Evolutionary conservation across 1,140 invertebrate genomes (phyloP).

Genomic region (Lasioglossum albipes): DNA sequence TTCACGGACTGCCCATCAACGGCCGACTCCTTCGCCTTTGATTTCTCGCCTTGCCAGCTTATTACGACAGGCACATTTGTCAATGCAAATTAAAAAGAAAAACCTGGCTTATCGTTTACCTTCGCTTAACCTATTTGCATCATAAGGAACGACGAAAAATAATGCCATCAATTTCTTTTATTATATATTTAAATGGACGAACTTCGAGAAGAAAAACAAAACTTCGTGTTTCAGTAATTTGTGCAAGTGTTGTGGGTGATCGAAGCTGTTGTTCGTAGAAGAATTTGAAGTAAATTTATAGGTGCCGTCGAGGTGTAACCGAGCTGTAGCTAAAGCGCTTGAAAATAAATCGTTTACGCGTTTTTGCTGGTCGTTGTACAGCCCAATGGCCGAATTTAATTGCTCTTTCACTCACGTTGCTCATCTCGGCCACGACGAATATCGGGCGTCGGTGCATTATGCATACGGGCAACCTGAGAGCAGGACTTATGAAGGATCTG

Average conservation of each 20-base stretch:
- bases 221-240: too few species aligned
- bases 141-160: too few species aligned
- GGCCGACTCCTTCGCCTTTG: conserved; percentile 3
- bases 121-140: too few species aligned
- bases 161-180: too few species aligned
- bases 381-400: conserved; percentile 65
- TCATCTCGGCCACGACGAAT: conserved; percentile 43
- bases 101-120: too few species aligned
- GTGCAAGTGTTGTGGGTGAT: background rate
- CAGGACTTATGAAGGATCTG: conserved; percentile 79
- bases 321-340: background rate
- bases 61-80: background rate
- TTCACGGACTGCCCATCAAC: conserved; percentile 21
- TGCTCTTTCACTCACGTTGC: conserved; percentile 61
- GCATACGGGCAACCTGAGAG: conserved; percentile 72
- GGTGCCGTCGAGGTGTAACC: background rate
- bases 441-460: conserved; percentile 72
- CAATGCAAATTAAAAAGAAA: background rate
- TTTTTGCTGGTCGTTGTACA: conserved; percentile 30
- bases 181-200: too few species aligned
- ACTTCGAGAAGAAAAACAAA: too few species aligned
- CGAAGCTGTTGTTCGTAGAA: background rate
- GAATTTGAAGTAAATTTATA: background rate
- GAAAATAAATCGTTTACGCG: conserved; percentile 43
- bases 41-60: background rate